Evolutionary conservation across 2,888 invertebrate genomes (phyloP).

Genomic region (Gnatocerus cornutus): DNA sequence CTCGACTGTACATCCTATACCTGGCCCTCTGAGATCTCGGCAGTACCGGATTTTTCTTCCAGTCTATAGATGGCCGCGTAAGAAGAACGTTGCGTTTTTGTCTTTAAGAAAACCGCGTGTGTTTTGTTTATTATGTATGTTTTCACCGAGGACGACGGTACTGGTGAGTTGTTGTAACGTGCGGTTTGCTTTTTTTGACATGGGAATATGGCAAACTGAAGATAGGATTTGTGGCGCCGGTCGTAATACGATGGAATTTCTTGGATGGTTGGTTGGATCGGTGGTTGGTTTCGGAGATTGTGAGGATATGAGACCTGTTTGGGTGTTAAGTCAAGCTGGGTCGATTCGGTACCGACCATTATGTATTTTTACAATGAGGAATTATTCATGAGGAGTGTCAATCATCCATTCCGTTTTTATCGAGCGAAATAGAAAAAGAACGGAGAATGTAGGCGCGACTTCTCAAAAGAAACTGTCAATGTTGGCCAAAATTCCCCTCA

Average conservation of each 20-base stretch:
- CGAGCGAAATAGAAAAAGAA: not conserved
- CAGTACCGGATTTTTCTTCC: slow-evolving; percentile 27
- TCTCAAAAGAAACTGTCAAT: not conserved
- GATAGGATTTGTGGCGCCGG: slow-evolving; percentile 2
- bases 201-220: not conserved
- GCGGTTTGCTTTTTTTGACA: not conserved
- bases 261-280: slow-evolving; percentile 2
- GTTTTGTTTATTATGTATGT: slow-evolving; percentile 16
- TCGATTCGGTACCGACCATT: not conserved
- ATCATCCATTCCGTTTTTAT: slow-evolving; percentile 1
- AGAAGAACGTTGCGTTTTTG: not conserved
- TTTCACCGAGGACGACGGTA: slow-evolving; percentile 6
- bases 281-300: slow-evolving; percentile 11
- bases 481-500: no score
- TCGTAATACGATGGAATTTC: slow-evolving; percentile 4
- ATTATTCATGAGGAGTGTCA: slow-evolving; percentile 21
- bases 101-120: not conserved
- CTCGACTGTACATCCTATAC: slow-evolving; percentile 56
- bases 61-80: slow-evolving; percentile 22
- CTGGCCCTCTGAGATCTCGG: slow-evolving; percentile 43
- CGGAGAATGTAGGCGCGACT: slow-evolving; percentile 10
- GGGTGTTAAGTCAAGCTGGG: slow-evolving; percentile 17
- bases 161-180: slow-evolving; percentile 3
- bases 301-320: slow-evolving; percentile 16
- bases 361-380: slow-evolving; percentile 20